A percentile compares a stretch with the other conserved stretches of the same genome.
Conservation (phyloP, 2,797 vertebrate species). For the Mormyrus proboscirostris region DNA sequence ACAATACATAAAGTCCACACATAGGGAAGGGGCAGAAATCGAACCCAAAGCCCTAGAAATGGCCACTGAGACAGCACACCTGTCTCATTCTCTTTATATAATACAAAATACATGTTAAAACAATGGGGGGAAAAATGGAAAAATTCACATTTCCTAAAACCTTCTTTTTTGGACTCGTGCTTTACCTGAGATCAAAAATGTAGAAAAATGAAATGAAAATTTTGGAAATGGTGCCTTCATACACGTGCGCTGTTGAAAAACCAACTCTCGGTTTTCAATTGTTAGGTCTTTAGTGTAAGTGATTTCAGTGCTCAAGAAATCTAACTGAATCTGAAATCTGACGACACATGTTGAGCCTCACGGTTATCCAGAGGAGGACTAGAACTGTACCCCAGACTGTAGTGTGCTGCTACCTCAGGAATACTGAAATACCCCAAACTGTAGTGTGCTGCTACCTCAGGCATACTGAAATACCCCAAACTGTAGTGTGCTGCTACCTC, state of each 20-base stretch:
- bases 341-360: background rate
- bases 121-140: background rate
- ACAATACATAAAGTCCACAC: background rate
- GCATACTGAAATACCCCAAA: background rate
- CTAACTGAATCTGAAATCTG: background rate
- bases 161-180: background rate
- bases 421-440: background rate
- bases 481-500: background rate
- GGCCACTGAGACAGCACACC: background rate
- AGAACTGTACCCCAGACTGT: too few relatives aligned
- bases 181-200: background rate
- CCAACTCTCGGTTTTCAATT: slow-evolving; percentile 15
- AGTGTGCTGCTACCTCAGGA: too few relatives aligned
- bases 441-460: too few relatives aligned
- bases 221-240: background rate
- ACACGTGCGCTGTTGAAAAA: background rate
- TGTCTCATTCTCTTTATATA: background rate
- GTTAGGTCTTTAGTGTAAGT: background rate
- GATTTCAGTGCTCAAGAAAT: background rate
- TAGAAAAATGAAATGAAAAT: background rate
- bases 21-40: background rate
- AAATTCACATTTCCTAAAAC: background rate
- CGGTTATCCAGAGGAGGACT: background rate
- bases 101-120: background rate
- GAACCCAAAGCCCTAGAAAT: background rate